Conservation (phyloP, 1,140 invertebrate genomes). For the Chrysopa pallens region DNA sequence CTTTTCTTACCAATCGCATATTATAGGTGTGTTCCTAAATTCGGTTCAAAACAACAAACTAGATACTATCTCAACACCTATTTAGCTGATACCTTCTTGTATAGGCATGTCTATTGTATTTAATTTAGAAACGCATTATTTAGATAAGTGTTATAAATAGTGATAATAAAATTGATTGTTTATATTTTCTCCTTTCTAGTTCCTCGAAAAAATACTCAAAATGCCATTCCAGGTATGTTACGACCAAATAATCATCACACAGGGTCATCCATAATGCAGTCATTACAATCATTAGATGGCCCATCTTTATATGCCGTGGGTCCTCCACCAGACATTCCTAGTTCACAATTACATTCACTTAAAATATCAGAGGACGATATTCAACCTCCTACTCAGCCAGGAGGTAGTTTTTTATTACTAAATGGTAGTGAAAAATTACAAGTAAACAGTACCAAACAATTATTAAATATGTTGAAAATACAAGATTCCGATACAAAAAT, state of each 20-base stretch:
- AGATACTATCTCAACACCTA: too few species aligned
- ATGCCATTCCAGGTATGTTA: not conserved
- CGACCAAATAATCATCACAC: slow-evolving; percentile 5
- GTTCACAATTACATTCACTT: slow-evolving; percentile 13
- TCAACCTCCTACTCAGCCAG: slow-evolving; percentile 5
- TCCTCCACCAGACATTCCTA: not conserved
- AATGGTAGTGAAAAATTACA: slow-evolving; percentile 32
- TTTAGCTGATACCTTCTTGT: too few species aligned
- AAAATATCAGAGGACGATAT: slow-evolving; percentile 9
- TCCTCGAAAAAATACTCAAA: too few species aligned
- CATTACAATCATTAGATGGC: slow-evolving; percentile 13
- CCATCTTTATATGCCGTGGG: slow-evolving; percentile 3
- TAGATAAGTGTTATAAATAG: too few species aligned
- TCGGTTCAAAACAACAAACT: too few species aligned
- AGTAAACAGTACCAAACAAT: slow-evolving; percentile 29
- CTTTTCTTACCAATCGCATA: too few species aligned
- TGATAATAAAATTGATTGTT: too few species aligned
- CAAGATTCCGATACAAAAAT: slow-evolving; percentile 29
- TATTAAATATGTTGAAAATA: slow-evolving; percentile 28
- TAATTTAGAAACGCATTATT: too few species aligned
- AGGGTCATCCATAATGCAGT: slow-evolving; percentile 12
- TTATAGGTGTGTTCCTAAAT: too few species aligned
- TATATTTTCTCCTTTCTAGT: too few species aligned
- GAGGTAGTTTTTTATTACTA: slow-evolving; percentile 31
- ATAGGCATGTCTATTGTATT: too few species aligned